Base-by-base conservation (phyloP, 2,113 vertebrate species). In the Strix aluco region DNA sequence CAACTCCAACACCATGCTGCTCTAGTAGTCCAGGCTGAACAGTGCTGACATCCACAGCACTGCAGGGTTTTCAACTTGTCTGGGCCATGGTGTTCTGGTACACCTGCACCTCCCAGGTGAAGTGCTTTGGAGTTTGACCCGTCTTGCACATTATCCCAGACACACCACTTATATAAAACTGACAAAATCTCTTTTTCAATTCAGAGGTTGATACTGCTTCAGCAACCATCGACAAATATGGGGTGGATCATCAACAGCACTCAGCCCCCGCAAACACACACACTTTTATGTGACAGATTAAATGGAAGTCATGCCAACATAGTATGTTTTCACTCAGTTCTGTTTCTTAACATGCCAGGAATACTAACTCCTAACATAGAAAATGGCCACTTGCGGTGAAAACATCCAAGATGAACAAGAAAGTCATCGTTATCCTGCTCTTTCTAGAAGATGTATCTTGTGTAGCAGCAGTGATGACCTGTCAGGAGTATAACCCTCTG, bases 351-450 rank as follows among this genome's bases (percentile, higher is more conserved):
- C 57, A 81, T 88, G 62, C 75, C 81, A 88, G 30, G 52, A 95
- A 96, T 96, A 97, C 70, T 74, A 81, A 49, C 55, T 73, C 77
- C 69, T 89, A 92, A 94, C 55, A 65, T 0, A 74, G 21, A 79
- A 94, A 95, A 97, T 15, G 77, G 81, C 61, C 63, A 86, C 59
- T 62, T 84, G 57, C 63, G 81, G 71, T 95, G 97, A 96, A 97
- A 97, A 95, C 93, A 96, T 70, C 78, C 90, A 94, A 87, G 84
- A 93, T 47, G 52, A 95, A 94, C 93, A 96, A 75, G 78, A 96
- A 97, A 97, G 86, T 71, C 78, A 95, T 88, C 93, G 51, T 97
- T 95, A 94, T 90, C 74, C 86, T 91, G 71, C 86, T 91, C 90
- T 94, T 94, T 66, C 73, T 93, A 86, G 83, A 95, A 96, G 89